Conservation (phyloP, 2,888 invertebrate species). For the Acanthoscelides obtectus region DNA sequence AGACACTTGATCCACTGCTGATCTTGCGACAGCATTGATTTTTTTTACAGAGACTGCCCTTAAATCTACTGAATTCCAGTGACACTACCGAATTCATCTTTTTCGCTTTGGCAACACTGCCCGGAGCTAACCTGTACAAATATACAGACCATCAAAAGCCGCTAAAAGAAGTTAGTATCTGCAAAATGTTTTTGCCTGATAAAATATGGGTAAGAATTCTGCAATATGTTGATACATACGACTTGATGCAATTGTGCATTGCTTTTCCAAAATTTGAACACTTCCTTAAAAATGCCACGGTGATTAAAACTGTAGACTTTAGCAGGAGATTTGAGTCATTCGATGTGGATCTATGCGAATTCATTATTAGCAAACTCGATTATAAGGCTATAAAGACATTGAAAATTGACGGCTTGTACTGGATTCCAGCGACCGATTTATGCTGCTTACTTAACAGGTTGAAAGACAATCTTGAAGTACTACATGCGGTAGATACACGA, state of each 20-base stretch:
- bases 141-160: too few species aligned
- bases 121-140: too few species aligned
- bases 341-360: not conserved
- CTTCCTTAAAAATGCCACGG: not conserved
- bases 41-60: too few species aligned
- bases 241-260: not conserved
- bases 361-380: not conserved
- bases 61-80: too few species aligned
- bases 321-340: not conserved
- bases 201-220: not conserved
- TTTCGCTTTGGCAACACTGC: too few species aligned
- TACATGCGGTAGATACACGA: not conserved
- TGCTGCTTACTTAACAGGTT: not conserved
- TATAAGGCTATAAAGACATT: not conserved
- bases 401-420: not conserved
- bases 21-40: too few species aligned
- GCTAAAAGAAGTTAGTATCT: too few species aligned
- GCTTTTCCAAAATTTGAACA: not conserved
- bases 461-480: not conserved
- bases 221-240: not conserved
- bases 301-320: not conserved
- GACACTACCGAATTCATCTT: too few species aligned
- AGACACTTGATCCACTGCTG: too few species aligned
- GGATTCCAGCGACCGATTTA: not conserved
- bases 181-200: not conserved